Evolutionary conservation across 2,113 vertebrate genomes (phyloP).

Genomic region (Ellobius talpinus): DNA sequence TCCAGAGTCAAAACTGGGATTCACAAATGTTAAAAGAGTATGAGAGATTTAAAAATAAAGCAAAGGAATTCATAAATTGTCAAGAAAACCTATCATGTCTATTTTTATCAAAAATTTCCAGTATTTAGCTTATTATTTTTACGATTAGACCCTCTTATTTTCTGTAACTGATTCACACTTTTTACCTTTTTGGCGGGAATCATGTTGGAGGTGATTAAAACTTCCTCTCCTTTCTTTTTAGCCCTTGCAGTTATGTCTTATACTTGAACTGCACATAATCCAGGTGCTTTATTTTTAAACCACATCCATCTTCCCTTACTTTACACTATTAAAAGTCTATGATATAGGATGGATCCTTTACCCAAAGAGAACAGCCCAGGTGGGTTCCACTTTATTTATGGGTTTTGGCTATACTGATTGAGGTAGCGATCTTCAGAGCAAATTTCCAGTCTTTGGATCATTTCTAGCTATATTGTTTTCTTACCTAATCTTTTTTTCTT

Average conservation of each 20-base stretch:
- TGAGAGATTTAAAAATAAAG: slow-evolving; percentile 49
- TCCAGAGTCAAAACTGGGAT: slow-evolving; percentile 59
- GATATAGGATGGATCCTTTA: neutral
- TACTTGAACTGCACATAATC: neutral
- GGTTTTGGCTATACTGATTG: neutral
- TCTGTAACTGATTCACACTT: neutral
- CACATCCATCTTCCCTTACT: neutral
- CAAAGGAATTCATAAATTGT: slow-evolving; percentile 14
- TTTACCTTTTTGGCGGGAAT: neutral
- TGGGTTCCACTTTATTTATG: neutral
- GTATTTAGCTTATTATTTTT: neutral
- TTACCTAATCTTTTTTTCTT: neutral
- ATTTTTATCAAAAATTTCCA: neutral
- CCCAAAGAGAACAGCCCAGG: neutral
- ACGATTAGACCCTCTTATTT: neutral
- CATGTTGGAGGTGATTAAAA: neutral
- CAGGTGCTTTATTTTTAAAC: neutral
- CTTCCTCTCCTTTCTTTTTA: neutral
- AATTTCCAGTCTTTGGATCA: neutral
- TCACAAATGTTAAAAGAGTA: slow-evolving; percentile 51
- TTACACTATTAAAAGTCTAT: slow-evolving; percentile 2
- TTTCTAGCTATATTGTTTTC: neutral
- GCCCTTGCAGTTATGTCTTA: neutral
- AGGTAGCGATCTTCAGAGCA: neutral
- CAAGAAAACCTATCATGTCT: neutral